Base-by-base conservation (phyloP, 2,888 invertebrate genomes). In the Eueremaeus valkanovi region DNA sequence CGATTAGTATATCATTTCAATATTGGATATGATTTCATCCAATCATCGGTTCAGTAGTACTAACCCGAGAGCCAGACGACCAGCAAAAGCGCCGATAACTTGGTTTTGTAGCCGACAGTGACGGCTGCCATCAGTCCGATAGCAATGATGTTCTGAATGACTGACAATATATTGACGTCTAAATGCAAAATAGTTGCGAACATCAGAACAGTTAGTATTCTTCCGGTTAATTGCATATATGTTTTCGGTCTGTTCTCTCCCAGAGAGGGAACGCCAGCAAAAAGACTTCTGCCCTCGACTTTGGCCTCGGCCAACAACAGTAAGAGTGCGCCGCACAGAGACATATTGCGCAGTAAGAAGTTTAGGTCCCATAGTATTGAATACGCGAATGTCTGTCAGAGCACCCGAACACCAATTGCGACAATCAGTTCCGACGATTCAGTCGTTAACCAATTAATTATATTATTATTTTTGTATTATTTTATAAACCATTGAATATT, bases 41-140 rank as follows among this genome's bases (percentile, higher is more conserved):
- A 99, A 88, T 85, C 97, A 51, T 18, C 18, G 21, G n/a, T 45
- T 9, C 24, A 13, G 11, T 5, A 8, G 3, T 6, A 63, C 31
- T 33, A 27, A 74, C 74, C 40, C 13, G 90, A 87, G 73, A 99
- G 88, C 85, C 98, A 90, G 72, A 92, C 83, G 73, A 98, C 97
- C 79, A 99, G 88, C 82, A 95, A 89, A 79, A 99, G 87, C 51
- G 99, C 96, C 75, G 96, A 95, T 81, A 99, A 88, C 86, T 99
- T 99, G 61, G 99, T 99, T 86, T 99, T 99, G 87, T 93, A 98
- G 75, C 99, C 99, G 79, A 99, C 88, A 72, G 95, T 95, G 79
- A 99, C 96, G 78, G 96, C 86, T 79, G 96, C 88, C 92, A 99
- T 99, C 78, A 99, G 87, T 78, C 91, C 89, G 81, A 94, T 93